Evolutionary conservation across 1,140 invertebrate species (phyloP), one percentile per base, ranked within the genome.

Genomic region (Dolichoris vasculosae): DNA sequence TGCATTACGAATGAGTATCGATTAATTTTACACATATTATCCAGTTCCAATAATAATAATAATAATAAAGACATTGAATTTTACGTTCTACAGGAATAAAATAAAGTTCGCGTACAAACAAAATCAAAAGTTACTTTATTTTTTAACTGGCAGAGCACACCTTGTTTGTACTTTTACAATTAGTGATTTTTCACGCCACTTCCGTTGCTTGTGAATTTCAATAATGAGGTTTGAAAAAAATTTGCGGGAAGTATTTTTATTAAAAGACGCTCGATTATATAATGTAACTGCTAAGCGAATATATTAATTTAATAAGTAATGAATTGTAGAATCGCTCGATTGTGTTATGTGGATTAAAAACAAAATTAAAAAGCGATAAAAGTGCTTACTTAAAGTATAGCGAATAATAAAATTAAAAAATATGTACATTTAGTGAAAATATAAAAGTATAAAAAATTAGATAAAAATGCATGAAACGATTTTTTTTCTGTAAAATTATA

Each of bases 81-180:
- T 59, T 59, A 59, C 26, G 43, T 63, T 20, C 11, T 55, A 82
- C 20, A 35, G 30, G n/a, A 51, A 59, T 43, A 76, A 83, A 67
- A 77, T 79, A 43, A 75, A 26, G 32, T 75, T 64, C 35, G 77
- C 35, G 40, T 79, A 71, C 46, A 46, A 84, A 64, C 26, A 85
- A 79, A 85, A 67, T 67, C 32, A 69, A 43, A 80, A 59, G n/a
- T 71, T 46, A 32, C 76, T 85, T 81, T 75, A 84, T 55, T n/a
- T n/a, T n/a, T 85, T 40, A 85, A 81, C 78, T 85, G 84, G 77
- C 84, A 85, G 84, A 85, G 78, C 78, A 81, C 84, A 85, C 84
- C 84, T 75, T 23, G 77, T 85, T 75, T 23, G 77, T 85, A 85
- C 46, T 43, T 82, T 51, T 15, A 48, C 13, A 46, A 83, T 32